Evolutionary conservation across 2,888 invertebrate genomes (phyloP).

Genomic region (Chelonus formosanus): DNA sequence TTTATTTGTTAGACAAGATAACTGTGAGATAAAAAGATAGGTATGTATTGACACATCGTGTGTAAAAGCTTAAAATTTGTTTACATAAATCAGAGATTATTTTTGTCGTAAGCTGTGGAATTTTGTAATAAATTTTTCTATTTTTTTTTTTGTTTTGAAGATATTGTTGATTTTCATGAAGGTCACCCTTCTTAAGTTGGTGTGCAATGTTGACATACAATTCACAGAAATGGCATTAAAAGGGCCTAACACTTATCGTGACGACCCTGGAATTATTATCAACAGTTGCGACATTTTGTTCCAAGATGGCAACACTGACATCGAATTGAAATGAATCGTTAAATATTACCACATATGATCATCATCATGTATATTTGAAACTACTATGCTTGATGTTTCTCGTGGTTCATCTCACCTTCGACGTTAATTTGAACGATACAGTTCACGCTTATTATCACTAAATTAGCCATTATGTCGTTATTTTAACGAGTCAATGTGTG

Average conservation of each 20-base stretch:
- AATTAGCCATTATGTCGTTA: slow-evolving; percentile 66
- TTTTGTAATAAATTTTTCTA: no score
- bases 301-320: slow-evolving; percentile 27
- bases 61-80: no score
- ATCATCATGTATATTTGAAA: slow-evolving; percentile 2
- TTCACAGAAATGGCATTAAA: neutral
- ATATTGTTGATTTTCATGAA: neutral
- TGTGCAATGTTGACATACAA: neutral
- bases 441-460: slow-evolving; percentile 64
- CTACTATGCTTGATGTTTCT: slow-evolving; percentile 30
- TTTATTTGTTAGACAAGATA: slow-evolving; percentile 1
- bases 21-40: neutral
- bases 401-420: slow-evolving; percentile 62
- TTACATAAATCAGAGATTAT: no score
- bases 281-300: neutral
- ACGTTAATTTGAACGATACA: slow-evolving; percentile 63
- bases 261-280: neutral
- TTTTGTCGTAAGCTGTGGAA: no score
- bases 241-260: neutral
- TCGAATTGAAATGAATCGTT: slow-evolving; percentile 4
- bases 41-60: no score
- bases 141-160: no score
- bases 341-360: slow-evolving; percentile 3
- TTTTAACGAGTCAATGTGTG: slow-evolving; percentile 66
- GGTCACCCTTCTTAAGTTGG: no score